phyloP scores from a whole-genome alignment of 2,113 vertebrate genomes.

The Pelodiscus sinensis region DNA sequence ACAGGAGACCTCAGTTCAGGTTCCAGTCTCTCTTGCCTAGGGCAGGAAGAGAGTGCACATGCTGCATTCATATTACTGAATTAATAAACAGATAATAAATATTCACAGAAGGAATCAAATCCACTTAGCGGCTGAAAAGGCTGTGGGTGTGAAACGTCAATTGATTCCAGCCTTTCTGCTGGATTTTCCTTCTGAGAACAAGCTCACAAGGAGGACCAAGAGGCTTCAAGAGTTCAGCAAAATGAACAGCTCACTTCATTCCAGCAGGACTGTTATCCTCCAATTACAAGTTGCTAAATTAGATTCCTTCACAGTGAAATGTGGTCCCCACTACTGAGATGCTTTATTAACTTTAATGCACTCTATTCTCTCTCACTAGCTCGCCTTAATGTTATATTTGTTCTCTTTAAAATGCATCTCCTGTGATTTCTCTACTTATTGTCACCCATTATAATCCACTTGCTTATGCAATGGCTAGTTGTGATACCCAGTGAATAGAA shows the following conservation, averaged over 20 bases:
- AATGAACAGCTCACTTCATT: conserved; percentile 68
- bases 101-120: conserved; percentile 43
- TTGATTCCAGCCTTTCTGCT: conserved; percentile 56
- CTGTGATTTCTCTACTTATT: conserved; percentile 21
- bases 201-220: conserved; percentile 58
- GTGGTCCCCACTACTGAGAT: conserved; percentile 55
- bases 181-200: conserved; percentile 54
- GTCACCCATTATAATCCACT: conserved; percentile 38
- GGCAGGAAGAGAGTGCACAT: neutral
- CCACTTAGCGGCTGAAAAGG: conserved; percentile 54
- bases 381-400: conserved; percentile 69
- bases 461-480: conserved; percentile 48
- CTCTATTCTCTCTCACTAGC: conserved; percentile 46
- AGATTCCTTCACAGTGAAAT: conserved; percentile 70
- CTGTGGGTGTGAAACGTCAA: neutral
- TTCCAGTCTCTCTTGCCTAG: conserved; percentile 12
- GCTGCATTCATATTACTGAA: conserved; percentile 18
- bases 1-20: neutral
- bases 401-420: conserved; percentile 67
- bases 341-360: conserved; percentile 77
- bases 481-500: conserved; percentile 51
- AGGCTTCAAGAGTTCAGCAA: conserved; percentile 67
- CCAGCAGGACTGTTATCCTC: conserved; percentile 52
- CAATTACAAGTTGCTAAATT: conserved; percentile 72
- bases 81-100: conserved; percentile 55